A percentile compares a stretch with the other conserved stretches of the same genome.
Conservation (phyloP, 2,797 vertebrate species). For the Poecilia gillii region DNA sequence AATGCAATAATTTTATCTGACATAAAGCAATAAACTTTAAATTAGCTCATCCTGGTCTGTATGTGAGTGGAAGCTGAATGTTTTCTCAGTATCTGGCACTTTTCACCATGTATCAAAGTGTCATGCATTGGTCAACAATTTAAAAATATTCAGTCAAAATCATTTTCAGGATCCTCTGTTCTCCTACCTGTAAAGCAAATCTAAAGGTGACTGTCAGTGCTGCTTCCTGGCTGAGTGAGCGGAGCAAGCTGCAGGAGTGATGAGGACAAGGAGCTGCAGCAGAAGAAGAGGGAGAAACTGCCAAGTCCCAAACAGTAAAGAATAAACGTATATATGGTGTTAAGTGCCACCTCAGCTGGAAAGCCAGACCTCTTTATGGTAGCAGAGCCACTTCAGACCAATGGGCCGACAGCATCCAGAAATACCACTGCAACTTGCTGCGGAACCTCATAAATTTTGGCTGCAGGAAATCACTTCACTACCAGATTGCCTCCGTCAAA, state of each 20-base stretch:
- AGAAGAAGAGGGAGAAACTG: constrained; percentile 51
- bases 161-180: neutral
- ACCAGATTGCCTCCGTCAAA: constrained; percentile 27
- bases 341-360: constrained; percentile 62
- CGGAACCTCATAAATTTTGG: constrained; percentile 60
- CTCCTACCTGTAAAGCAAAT: constrained; percentile 28
- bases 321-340: constrained; percentile 75
- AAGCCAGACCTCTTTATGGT: constrained; percentile 75
- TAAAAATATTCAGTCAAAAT: neutral
- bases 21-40: neutral
- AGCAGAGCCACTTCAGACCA: constrained; percentile 70
- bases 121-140: constrained; percentile 3
- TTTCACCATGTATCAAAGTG: neutral
- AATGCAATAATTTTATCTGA: neutral
- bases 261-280: constrained; percentile 32
- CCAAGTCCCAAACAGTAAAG: constrained; percentile 59
- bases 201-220: neutral
- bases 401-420: constrained; percentile 74
- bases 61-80: neutral
- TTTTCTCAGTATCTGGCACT: neutral
- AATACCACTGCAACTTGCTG: constrained; percentile 68
- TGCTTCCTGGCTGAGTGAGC: constrained; percentile 15
- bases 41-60: neutral
- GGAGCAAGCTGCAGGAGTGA: constrained; percentile 21
- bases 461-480: constrained; percentile 37